Evolutionary conservation across 2,113 vertebrate species (phyloP).

Genomic region (Oreochromis aureus): DNA sequence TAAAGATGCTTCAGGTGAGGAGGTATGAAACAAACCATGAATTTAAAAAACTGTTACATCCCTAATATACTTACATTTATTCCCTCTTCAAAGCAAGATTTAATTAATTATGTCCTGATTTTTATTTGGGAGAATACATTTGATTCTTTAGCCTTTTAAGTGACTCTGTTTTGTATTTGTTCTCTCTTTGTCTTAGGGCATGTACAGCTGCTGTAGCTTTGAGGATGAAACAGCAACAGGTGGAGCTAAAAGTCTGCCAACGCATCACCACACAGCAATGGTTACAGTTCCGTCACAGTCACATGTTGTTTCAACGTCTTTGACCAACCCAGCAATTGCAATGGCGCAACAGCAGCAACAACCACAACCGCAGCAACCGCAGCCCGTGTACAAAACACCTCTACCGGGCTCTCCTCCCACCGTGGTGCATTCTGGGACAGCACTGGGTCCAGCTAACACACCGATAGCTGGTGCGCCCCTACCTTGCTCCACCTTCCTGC

Average conservation of each 20-base stretch:
- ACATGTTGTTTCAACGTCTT: slow-evolving; percentile 66
- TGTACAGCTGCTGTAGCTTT: slow-evolving; percentile 91
- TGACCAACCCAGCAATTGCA: slow-evolving; percentile 64
- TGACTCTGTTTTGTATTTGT: neutral
- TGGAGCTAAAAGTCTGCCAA: slow-evolving; percentile 66
- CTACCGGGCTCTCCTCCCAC: slow-evolving; percentile 78
- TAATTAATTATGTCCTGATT: neutral
- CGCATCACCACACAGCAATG: slow-evolving; percentile 70
- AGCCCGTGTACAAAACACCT: slow-evolving; percentile 73
- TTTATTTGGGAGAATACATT: neutral
- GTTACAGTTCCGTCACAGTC: slow-evolving; percentile 65
- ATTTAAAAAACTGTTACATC: neutral
- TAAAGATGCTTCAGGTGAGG: neutral
- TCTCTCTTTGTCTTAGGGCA: slow-evolving; percentile 71
- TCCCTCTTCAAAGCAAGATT: neutral
- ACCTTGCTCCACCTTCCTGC: slow-evolving; percentile 82
- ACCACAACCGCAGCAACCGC: slow-evolving; percentile 65
- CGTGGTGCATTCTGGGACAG: slow-evolving; percentile 72
- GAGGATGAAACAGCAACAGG: slow-evolving; percentile 78
- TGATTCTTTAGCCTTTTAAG: neutral
- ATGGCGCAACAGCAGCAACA: slow-evolving; percentile 75
- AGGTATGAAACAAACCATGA: neutral
- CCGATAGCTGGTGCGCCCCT: slow-evolving; percentile 78
- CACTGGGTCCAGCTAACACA: slow-evolving; percentile 75
- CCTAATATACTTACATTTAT: neutral